Percentiles rank a stretch among this genome's conserved stretches.
Evolutionary conservation across 2,888 invertebrate species (phyloP).

Genomic region (Tetanocera ferruginea): DNA sequence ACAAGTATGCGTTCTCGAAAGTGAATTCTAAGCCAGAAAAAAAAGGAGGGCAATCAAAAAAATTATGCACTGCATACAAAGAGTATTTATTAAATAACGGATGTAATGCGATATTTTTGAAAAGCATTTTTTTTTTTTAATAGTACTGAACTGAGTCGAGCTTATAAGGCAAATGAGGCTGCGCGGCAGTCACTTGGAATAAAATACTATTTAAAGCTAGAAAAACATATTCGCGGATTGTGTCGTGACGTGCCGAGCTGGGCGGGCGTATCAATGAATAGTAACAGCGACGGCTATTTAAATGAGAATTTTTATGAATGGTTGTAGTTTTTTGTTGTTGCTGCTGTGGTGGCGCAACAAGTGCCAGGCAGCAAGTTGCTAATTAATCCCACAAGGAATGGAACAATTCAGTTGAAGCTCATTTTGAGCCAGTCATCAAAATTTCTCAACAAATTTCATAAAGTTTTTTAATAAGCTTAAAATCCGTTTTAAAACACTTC

Average conservation of each 20-base stretch:
- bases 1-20: slow-evolving; percentile 20
- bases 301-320: not conserved
- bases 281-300: not conserved
- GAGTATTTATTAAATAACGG: slow-evolving; percentile 30
- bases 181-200: slow-evolving; percentile 6
- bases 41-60: not conserved
- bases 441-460: too few species aligned
- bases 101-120: slow-evolving; percentile 34
- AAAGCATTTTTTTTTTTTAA: not conserved
- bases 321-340: too few species aligned
- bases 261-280: slow-evolving; percentile 10
- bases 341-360: not conserved
- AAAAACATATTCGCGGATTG: not conserved
- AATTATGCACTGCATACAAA: not conserved
- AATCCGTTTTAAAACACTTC: too few species aligned
- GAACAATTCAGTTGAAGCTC: too few species aligned
- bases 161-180: slow-evolving; percentile 17
- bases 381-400: too few species aligned
- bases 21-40: slow-evolving; percentile 12
- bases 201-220: not conserved
- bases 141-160: not conserved
- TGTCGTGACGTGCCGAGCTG: too few species aligned
- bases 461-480: too few species aligned
- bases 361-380: not conserved
- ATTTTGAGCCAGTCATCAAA: too few species aligned